phyloP scores from a whole-genome alignment of 2,888 invertebrate species.

The Parthenolecanium corni region DNA sequence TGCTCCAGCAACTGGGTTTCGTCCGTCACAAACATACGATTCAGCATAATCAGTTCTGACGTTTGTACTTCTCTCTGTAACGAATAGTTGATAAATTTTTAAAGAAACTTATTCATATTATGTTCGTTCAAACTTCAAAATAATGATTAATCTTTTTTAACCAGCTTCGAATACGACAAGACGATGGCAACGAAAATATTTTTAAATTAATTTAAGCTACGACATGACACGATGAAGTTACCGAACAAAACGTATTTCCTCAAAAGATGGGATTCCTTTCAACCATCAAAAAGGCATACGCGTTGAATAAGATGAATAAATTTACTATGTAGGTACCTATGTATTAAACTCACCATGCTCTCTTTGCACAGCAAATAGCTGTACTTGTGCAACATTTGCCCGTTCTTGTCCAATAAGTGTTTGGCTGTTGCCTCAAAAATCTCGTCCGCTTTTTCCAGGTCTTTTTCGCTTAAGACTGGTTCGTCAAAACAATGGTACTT shows the following conservation, averaged over 20 bases:
- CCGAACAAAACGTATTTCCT: too few relatives aligned
- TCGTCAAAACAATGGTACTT: slow-evolving; percentile 66
- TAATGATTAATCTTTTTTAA: too few relatives aligned
- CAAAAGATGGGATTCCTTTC: too few relatives aligned
- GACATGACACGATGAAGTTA: too few relatives aligned
- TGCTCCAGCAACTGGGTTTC: slow-evolving; percentile 53
- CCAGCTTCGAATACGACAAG: too few relatives aligned
- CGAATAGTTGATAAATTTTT: slow-evolving; percentile 18
- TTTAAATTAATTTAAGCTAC: too few relatives aligned
- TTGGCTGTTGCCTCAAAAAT: slow-evolving; percentile 56
- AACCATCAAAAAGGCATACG: too few relatives aligned
- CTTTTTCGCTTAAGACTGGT: slow-evolving; percentile 49
- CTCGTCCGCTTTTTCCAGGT: slow-evolving; percentile 55
- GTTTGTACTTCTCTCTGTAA: slow-evolving; percentile 57
- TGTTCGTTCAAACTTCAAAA: not conserved
- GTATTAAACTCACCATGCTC: slow-evolving; percentile 64
- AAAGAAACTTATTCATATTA: not conserved
- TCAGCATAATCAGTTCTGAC: slow-evolving; percentile 64
- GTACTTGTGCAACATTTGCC: slow-evolving; percentile 60
- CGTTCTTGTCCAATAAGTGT: slow-evolving; percentile 57
- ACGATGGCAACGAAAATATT: too few relatives aligned
- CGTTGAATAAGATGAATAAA: too few relatives aligned
- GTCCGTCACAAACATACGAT: slow-evolving; percentile 60
- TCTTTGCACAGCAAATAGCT: slow-evolving; percentile 60
- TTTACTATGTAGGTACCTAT: too few relatives aligned